Evolutionary conservation across 2,797 vertebrate species (phyloP).

Genomic region (Scleropages formosus): DNA sequence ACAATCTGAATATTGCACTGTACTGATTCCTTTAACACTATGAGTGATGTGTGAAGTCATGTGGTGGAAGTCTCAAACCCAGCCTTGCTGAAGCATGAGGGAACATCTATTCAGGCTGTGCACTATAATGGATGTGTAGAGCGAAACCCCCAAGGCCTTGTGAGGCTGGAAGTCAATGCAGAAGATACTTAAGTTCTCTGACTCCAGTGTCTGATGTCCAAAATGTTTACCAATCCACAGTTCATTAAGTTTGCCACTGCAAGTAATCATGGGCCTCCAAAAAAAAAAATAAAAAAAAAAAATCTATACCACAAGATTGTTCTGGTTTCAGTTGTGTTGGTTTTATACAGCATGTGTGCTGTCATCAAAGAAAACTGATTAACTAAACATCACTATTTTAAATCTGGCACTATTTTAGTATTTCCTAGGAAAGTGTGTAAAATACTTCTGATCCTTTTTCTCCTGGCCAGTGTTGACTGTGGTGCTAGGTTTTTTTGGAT

Average conservation of each 20-base stretch:
- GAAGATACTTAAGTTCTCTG: not conserved
- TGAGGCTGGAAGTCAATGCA: conserved; percentile 12
- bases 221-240: conserved; percentile 16
- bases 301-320: too few species aligned
- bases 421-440: too few species aligned
- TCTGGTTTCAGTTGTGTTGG: not conserved
- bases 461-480: too few species aligned
- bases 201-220: not conserved
- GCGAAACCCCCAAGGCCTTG: conserved; percentile 22
- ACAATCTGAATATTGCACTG: not conserved
- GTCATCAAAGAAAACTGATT: not conserved
- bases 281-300: too few species aligned
- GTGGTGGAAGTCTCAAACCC: conserved; percentile 14
- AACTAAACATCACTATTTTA: too few species aligned
- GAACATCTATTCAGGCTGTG: conserved; percentile 31
- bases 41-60: conserved; percentile 21
- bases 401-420: too few species aligned
- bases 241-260: not conserved
- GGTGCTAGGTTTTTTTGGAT: conserved; percentile 2
- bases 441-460: not conserved
- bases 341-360: not conserved
- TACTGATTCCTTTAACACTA: conserved; percentile 12
- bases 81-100: conserved; percentile 22
- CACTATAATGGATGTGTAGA: conserved; percentile 15
- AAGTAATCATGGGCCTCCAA: not conserved